phyloP scores from a whole-genome alignment of 2,797 vertebrate genomes.

The Gallirallus australis region DNA sequence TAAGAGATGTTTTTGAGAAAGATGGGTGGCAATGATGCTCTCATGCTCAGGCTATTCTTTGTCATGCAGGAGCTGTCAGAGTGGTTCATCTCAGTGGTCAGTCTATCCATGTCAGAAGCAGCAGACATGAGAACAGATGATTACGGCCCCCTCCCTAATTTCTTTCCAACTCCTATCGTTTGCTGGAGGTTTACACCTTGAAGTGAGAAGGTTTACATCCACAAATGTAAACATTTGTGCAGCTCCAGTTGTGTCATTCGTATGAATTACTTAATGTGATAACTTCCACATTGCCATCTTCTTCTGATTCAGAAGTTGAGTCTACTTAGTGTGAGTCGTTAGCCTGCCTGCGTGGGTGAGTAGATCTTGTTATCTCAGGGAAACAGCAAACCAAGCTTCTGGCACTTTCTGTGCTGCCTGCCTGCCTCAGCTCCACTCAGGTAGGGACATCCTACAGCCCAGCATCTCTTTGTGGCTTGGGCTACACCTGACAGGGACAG shows the following conservation, averaged over 20 bases:
- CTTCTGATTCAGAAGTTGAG: conserved; percentile 55
- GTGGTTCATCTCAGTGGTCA: background rate
- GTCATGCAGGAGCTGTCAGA: rapidly evolving
- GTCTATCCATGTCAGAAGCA: background rate
- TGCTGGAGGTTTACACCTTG: background rate
- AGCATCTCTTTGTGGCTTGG: background rate
- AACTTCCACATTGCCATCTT: conserved; percentile 2
- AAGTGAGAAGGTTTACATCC: background rate
- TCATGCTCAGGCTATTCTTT: background rate
- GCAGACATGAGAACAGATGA: background rate
- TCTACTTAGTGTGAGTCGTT: conserved; percentile 10
- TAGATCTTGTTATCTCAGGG: conserved; percentile 25
- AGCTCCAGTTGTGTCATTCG: background rate
- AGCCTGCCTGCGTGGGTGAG: conserved; percentile 29
- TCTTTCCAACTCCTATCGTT: background rate
- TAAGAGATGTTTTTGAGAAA: background rate
- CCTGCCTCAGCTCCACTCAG: background rate
- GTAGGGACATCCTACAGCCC: background rate
- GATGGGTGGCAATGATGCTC: rapidly evolving
- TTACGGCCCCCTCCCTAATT: background rate
- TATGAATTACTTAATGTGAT: background rate
- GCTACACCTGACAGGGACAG: background rate
- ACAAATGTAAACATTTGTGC: background rate
- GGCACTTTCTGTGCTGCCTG: background rate
- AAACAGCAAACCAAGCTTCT: conserved; percentile 20